Evolutionary conservation across 1,140 invertebrate species (phyloP).

Genomic region (Brachionus manjavacas): DNA sequence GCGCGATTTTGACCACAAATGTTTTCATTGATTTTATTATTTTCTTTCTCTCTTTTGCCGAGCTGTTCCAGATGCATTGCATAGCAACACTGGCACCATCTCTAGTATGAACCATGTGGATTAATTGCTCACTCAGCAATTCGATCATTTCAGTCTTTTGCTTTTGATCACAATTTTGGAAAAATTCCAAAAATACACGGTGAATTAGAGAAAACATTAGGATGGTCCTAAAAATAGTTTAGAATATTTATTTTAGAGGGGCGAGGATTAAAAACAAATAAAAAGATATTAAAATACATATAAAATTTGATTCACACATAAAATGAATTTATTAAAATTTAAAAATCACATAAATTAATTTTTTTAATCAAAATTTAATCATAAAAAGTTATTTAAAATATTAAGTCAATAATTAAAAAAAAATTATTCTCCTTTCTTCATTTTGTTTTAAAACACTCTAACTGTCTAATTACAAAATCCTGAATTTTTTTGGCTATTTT

Average conservation of each 20-base stretch:
- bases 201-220: constrained; percentile 65
- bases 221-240: constrained; percentile 52
- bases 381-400: too few species aligned
- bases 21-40: constrained; percentile 70
- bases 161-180: constrained; percentile 66
- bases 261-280: too few species aligned
- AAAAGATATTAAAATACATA: too few species aligned
- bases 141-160: constrained; percentile 67
- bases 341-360: too few species aligned
- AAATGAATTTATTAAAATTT: too few species aligned
- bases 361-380: too few species aligned
- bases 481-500: too few species aligned
- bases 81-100: constrained; percentile 73
- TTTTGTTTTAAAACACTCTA: too few species aligned
- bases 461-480: too few species aligned
- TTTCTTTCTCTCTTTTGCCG: constrained; percentile 73
- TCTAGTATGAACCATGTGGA: constrained; percentile 74
- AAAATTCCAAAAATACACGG: constrained; percentile 73
- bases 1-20: constrained; percentile 71
- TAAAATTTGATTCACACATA: too few species aligned
- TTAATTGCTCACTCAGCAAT: constrained; percentile 66
- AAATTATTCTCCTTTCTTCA: too few species aligned
- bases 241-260: neutral
- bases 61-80: constrained; percentile 77
- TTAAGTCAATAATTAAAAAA: too few species aligned